These are phyloP conservation scores for Scaptodrosophila lebanonensis DNA, from an alignment of 1,140 invertebrate species.

Conservation along the genomic window DNA sequence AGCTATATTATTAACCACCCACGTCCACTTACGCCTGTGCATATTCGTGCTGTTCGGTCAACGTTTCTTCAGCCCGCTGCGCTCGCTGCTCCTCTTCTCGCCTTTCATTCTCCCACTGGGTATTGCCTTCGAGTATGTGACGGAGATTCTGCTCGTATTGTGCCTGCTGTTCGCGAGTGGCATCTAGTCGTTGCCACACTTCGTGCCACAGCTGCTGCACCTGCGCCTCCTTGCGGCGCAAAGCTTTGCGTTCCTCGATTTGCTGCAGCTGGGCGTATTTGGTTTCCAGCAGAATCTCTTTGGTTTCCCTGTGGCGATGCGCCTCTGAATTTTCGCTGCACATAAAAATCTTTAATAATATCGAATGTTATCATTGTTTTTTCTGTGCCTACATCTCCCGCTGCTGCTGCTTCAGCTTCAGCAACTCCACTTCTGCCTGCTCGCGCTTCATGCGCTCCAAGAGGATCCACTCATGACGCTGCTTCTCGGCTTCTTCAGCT, in stretches of 20 bases:
- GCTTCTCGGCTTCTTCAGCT: constrained; percentile 21
- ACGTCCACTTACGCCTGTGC: constrained; percentile 10
- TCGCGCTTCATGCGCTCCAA: constrained; percentile 36
- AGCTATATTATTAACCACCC: not conserved
- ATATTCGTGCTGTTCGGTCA: constrained; percentile 17
- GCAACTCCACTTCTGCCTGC: constrained; percentile 31
- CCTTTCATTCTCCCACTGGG: constrained; percentile 28
- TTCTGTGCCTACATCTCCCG: constrained; percentile 57
- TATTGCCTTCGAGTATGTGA: constrained; percentile 12
- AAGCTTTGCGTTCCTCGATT: constrained; percentile 45
- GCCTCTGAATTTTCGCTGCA: constrained; percentile 53
- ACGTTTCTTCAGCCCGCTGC: not conserved
- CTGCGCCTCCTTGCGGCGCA: constrained; percentile 25
- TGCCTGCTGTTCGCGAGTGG: constrained; percentile 25
- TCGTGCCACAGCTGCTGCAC: constrained; percentile 54
- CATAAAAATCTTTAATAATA: not conserved
- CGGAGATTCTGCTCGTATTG: constrained; percentile 34
- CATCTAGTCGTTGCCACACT: constrained; percentile 35
- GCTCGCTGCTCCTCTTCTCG: constrained; percentile 7
- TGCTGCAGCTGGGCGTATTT: constrained; percentile 58
- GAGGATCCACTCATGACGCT: constrained; percentile 52
- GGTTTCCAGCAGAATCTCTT: constrained; percentile 43
- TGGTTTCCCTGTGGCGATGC: constrained; percentile 50
- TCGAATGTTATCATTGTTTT: not conserved
- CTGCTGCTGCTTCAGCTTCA: constrained; percentile 46